Conservation (phyloP, 2,888 invertebrate genomes). For the Ornithoptera alexandrae region DNA sequence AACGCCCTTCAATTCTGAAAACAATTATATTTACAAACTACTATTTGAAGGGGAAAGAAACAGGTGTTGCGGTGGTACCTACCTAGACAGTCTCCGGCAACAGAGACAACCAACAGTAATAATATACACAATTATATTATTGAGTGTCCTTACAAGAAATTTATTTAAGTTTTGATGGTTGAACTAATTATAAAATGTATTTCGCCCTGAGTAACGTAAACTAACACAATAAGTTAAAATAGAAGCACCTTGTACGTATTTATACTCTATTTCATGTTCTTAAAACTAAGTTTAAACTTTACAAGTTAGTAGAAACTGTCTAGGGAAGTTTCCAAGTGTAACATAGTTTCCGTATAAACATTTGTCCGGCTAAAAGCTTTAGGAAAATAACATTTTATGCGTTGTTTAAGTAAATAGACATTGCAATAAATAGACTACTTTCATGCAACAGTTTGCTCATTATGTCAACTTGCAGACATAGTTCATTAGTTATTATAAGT, state of each 20-base stretch:
- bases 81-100: too few species aligned
- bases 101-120: too few species aligned
- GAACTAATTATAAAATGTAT: neutral
- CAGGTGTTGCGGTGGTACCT: too few species aligned
- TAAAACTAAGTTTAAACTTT: conserved; percentile 24
- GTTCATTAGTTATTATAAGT: too few species aligned
- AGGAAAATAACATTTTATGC: conserved; percentile 33
- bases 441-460: too few species aligned
- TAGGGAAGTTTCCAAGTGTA: conserved; percentile 27
- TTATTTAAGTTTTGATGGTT: too few species aligned
- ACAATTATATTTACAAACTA: too few species aligned
- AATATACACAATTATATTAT: too few species aligned
- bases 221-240: conserved; percentile 8
- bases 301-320: conserved; percentile 23
- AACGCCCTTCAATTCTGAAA: too few species aligned
- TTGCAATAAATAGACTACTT: neutral
- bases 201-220: neutral
- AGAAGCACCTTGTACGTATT: conserved; percentile 8
- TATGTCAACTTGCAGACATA: too few species aligned
- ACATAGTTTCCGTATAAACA: conserved; percentile 30
- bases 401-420: neutral
- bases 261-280: conserved; percentile 23
- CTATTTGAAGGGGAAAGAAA: too few species aligned
- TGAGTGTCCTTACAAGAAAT: too few species aligned
- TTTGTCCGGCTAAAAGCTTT: conserved; percentile 36